These are phyloP conservation scores for Oceanodroma tethys DNA, from an alignment of 2,113 vertebrate genomes.

Conservation along the genomic window DNA sequence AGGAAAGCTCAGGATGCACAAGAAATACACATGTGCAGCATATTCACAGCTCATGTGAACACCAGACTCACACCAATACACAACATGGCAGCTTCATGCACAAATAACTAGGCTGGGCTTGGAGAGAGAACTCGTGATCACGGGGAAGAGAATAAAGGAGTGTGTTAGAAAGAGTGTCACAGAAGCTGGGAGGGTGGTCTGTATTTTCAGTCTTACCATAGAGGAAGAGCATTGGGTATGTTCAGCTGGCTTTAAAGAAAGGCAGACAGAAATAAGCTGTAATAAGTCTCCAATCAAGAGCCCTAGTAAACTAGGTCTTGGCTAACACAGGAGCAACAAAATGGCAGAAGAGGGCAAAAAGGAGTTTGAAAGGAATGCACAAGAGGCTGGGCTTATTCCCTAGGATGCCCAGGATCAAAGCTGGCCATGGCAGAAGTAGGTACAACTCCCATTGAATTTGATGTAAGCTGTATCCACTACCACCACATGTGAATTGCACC, in stretches of 20 bases:
- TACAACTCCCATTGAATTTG: not conserved
- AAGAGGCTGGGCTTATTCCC: constrained; percentile 37
- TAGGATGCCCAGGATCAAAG: constrained; percentile 9
- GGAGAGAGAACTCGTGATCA: constrained; percentile 55
- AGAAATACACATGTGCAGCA: constrained; percentile 69
- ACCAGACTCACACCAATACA: constrained; percentile 73
- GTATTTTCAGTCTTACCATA: constrained; percentile 96
- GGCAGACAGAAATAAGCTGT: constrained; percentile 98
- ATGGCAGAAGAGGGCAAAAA: constrained; percentile 67
- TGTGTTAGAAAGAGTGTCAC: constrained; percentile 70
- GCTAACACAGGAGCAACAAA: constrained; percentile 76
- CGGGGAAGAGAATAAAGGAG: constrained; percentile 63
- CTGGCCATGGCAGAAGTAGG: not conserved
- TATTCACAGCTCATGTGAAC: constrained; percentile 69
- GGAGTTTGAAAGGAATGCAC: constrained; percentile 50
- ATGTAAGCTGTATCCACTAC: not conserved
- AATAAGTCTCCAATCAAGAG: constrained; percentile 77
- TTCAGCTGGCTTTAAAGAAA: constrained; percentile 99
- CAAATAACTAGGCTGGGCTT: constrained; percentile 69
- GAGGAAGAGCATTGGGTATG: constrained; percentile 94
- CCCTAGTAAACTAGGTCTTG: constrained; percentile 65
- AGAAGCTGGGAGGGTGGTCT: constrained; percentile 74
- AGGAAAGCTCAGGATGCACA: constrained; percentile 71
- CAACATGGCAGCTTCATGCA: constrained; percentile 76
- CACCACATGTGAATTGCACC: not conserved